phyloP scores from a whole-genome alignment of 2,797 vertebrate species.

The Clarias laeviceps region DNA sequence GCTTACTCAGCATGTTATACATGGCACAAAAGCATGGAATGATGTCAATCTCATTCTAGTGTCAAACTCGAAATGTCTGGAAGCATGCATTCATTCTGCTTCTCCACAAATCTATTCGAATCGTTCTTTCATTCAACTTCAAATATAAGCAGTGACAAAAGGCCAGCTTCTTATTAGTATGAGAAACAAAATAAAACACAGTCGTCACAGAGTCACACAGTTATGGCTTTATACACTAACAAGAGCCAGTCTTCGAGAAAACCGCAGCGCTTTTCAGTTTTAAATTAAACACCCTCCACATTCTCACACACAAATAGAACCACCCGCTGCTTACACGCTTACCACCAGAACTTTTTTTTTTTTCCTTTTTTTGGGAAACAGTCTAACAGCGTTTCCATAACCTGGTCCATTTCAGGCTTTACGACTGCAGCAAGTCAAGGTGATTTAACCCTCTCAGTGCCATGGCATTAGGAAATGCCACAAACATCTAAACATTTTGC shows the following conservation, averaged over 20 bases:
- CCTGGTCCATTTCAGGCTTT: conserved; percentile 27
- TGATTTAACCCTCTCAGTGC: conserved; percentile 13
- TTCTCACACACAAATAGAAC: conserved; percentile 40
- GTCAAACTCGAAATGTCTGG: not conserved
- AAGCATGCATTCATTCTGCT: not conserved
- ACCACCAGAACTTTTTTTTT: conserved; percentile 17
- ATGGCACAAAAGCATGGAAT: not conserved
- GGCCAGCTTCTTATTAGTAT: conserved; percentile 9
- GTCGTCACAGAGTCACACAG: conserved; percentile 8
- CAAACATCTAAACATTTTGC: not conserved
- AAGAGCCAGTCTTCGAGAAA: conserved; percentile 43
- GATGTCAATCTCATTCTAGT: not conserved
- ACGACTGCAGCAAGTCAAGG: conserved; percentile 5
- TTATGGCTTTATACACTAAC: conserved; percentile 33
- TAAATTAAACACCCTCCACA: conserved; percentile 28
- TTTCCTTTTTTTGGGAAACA: conserved; percentile 3
- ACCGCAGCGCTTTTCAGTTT: conserved; percentile 45
- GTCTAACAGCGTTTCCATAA: conserved; percentile 25
- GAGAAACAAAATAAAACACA: not conserved
- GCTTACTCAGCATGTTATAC: not conserved
- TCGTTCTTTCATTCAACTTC: not conserved
- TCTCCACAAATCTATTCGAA: not conserved
- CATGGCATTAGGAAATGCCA: not conserved
- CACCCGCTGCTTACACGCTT: conserved; percentile 36
- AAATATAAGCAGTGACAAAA: conserved; percentile 1